These are phyloP conservation scores for Enteromius fasciolatus DNA, from an alignment of 2,797 vertebrate species.

Conservation along the genomic window DNA sequence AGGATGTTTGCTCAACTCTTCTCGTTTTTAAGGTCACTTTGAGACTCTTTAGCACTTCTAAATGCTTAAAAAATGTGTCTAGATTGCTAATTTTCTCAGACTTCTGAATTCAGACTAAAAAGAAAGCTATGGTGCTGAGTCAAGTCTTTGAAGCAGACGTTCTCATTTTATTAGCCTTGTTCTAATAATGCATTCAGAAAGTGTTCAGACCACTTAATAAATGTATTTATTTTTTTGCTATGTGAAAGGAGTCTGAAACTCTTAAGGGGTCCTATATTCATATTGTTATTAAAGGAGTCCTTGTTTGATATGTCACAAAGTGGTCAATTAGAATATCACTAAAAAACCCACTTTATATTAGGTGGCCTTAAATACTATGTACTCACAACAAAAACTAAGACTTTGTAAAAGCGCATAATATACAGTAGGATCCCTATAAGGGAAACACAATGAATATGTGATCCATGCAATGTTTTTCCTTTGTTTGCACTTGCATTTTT, in stretches of 20 bases:
- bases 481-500: neutral
- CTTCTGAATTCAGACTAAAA: slow-evolving; percentile 14
- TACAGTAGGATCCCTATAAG: too few relatives aligned
- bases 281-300: neutral
- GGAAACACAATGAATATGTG: neutral
- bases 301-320: too few relatives aligned
- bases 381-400: too few relatives aligned
- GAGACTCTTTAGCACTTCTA: neutral
- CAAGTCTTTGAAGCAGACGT: slow-evolving; percentile 12
- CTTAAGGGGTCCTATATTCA: too few relatives aligned
- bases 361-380: too few relatives aligned
- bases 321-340: too few relatives aligned
- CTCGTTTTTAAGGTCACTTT: neutral
- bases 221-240: too few relatives aligned
- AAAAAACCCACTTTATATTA: too few relatives aligned
- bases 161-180: slow-evolving; percentile 11
- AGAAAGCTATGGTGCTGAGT: slow-evolving; percentile 26
- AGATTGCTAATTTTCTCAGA: slow-evolving; percentile 17
- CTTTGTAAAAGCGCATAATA: too few relatives aligned
- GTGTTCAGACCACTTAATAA: neutral
- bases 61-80: neutral
- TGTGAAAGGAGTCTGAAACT: too few relatives aligned
- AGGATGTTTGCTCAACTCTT: neutral
- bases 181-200: neutral
- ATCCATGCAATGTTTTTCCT: neutral